Base-by-base conservation (phyloP, 2,888 invertebrate species). In the Drosophila dives region DNA sequence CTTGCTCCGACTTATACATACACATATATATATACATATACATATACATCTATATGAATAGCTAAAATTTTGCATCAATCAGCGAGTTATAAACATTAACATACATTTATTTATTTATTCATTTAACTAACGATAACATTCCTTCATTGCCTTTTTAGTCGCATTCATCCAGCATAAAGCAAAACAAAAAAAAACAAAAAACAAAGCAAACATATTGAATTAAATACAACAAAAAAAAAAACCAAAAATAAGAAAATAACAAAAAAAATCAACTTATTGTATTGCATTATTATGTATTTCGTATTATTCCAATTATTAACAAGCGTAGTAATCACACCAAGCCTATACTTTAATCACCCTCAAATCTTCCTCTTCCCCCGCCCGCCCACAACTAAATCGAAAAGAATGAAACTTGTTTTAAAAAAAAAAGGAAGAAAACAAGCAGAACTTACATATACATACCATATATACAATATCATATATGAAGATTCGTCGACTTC, bases 281-380 rank as follows among this genome's bases (percentile, higher is more conserved):
- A 88, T 84, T 84, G 78, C 86, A 84, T 84, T 84, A 83, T 88
- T 86, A 80, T 86, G 51, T 79, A 89, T 89, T 88, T 89, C 84
- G 81, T 83, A 84, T 89, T 86, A 89, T 84, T 89, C 87, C 87
- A 85, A 87, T 86, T 85, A 87, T 89, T 89, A 89, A 81, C 84
- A 72, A 88, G 84, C 89, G 89, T 85, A 85, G 54, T 85, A 89
- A 86, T 89, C 84, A 86, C 79, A 45, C 76, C 76, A 68, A 73
- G 58, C 62, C 77, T 85, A 89, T 89, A 89, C 80, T 89, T 85
- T 85, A 89, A 84, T 89, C 87, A 77, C 64, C 54, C 33, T 3
- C 40, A 17, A 23, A 48, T 45, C 34, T 53, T 29, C 40, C 49
- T 10, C 36, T 36, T 17, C 38, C 29, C 40, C 56, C 36, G 32